A percentile compares a stretch with the other conserved stretches of the same genome.
Conservation (phyloP, 1,140 invertebrate genomes). For the Delia radicum region DNA sequence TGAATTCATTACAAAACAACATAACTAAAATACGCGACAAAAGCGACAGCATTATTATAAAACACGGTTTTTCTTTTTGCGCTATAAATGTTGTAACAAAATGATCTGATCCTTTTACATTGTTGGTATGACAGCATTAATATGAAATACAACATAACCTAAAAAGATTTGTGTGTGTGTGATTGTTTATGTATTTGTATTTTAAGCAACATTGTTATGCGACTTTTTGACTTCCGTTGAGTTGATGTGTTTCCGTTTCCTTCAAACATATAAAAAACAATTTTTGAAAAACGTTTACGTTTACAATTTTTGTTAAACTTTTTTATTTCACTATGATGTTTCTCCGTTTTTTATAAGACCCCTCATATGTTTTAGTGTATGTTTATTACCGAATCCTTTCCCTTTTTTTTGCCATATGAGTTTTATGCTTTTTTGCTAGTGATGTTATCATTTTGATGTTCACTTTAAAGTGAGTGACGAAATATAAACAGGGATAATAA, state of each 20-base stretch:
- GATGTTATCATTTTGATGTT: slow-evolving; percentile 29
- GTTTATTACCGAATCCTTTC: neutral
- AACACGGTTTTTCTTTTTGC: slow-evolving; percentile 36
- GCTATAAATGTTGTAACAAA: slow-evolving; percentile 50
- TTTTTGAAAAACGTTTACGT: neutral
- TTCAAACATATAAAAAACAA: slow-evolving; percentile 30
- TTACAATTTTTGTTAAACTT: neutral
- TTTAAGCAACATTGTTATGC: slow-evolving; percentile 50
- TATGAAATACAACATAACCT: slow-evolving; percentile 32
- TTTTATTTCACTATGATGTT: neutral
- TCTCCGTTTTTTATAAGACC: neutral
- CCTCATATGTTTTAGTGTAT: neutral
- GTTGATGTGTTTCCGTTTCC: slow-evolving; percentile 56
- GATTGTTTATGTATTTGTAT: neutral
- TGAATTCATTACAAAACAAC: slow-evolving; percentile 46
- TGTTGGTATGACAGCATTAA: too few relatives aligned
- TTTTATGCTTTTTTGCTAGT: neutral
- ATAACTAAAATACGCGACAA: slow-evolving; percentile 16
- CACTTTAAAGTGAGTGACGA: slow-evolving; percentile 35
- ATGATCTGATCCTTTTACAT: slow-evolving; percentile 32
- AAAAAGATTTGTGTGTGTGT: slow-evolving; percentile 24
- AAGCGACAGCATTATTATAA: slow-evolving; percentile 43
- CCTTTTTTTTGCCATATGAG: neutral
- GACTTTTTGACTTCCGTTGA: slow-evolving; percentile 55
- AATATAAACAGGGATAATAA: slow-evolving; percentile 44